phyloP scores from a whole-genome alignment of 1,140 invertebrate species.

The Globodera ellingtonae region DNA sequence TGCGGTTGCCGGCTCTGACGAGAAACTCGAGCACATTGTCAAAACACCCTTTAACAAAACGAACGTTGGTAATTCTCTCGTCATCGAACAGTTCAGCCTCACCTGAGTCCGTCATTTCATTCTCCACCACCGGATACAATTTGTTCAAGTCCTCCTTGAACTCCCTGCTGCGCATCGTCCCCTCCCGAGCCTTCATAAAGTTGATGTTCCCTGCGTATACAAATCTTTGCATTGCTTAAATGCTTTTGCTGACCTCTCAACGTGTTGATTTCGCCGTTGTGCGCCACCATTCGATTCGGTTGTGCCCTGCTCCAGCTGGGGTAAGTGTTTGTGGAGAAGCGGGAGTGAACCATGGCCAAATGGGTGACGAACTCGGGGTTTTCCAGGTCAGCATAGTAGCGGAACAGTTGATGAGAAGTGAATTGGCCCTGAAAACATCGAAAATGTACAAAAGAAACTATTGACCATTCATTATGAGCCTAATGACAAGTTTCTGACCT shows the following conservation, averaged over 20 bases:
- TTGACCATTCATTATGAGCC: background rate
- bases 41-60: conserved; percentile 70
- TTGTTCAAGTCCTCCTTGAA: conserved; percentile 81
- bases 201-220: conserved; percentile 86
- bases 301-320: conserved; percentile 98
- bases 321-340: conserved; percentile 98
- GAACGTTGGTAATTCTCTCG: too few relatives aligned
- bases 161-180: conserved; percentile 86
- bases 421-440: conserved; percentile 77
- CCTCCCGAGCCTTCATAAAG: conserved; percentile 95
- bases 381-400: conserved; percentile 76
- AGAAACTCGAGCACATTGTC: conserved; percentile 98
- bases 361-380: conserved; percentile 87
- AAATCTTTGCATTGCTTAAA: background rate
- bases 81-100: background rate
- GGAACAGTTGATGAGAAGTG: conserved; percentile 91
- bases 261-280: conserved; percentile 90
- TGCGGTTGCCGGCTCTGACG: conserved; percentile 83
- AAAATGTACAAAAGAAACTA: conserved; percentile 6
- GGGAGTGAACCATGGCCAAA: conserved; percentile 83
- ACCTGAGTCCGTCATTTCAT: conserved; percentile 88
- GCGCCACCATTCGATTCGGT: conserved; percentile 90
- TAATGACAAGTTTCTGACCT: conserved; percentile 68
- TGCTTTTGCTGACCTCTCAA: conserved; percentile 7
- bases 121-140: conserved; percentile 95